These are phyloP conservation scores for Morelia viridis DNA, from an alignment of 2,797 vertebrate species.

Conservation along the genomic window DNA sequence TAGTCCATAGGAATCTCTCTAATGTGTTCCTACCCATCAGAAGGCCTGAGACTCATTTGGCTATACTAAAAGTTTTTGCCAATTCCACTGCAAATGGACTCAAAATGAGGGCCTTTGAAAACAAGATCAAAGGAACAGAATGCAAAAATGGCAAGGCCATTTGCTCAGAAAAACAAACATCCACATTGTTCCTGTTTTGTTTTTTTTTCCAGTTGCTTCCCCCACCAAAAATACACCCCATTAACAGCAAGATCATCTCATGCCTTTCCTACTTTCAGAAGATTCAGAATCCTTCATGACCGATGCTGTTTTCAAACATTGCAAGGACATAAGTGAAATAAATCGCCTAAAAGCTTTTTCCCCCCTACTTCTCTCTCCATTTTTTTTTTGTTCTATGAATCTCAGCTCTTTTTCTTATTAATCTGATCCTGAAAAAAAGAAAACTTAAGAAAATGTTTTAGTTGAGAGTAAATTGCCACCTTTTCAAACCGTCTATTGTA, in stretches of 20 bases:
- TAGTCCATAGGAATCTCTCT: neutral
- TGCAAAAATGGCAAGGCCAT: rapidly evolving
- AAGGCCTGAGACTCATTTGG: neutral
- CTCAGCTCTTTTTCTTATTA: conserved; percentile 33
- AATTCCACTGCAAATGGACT: neutral
- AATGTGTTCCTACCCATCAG: neutral
- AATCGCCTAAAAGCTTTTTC: conserved; percentile 31
- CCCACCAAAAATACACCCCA: neutral
- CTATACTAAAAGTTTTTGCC: neutral
- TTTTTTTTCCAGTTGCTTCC: neutral
- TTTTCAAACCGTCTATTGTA: conserved; percentile 41
- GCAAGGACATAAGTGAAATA: conserved; percentile 5
- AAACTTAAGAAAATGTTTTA: conserved; percentile 53
- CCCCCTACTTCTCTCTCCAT: neutral
- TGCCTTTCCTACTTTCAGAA: conserved; percentile 20
- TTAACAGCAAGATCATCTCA: neutral
- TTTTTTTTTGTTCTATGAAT: conserved; percentile 4
- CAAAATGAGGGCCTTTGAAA: rapidly evolving
- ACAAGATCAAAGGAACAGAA: neutral
- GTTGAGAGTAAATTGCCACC: conserved; percentile 38
- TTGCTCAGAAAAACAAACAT: conserved; percentile 1
- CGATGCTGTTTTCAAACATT: rapidly evolving
- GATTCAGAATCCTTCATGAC: conserved; percentile 42
- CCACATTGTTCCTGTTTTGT: neutral
- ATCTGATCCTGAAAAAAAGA: conserved; percentile 37